Evolutionary conservation across 2,113 vertebrate species (phyloP).

Genomic region (Nerophis ophidion): DNA sequence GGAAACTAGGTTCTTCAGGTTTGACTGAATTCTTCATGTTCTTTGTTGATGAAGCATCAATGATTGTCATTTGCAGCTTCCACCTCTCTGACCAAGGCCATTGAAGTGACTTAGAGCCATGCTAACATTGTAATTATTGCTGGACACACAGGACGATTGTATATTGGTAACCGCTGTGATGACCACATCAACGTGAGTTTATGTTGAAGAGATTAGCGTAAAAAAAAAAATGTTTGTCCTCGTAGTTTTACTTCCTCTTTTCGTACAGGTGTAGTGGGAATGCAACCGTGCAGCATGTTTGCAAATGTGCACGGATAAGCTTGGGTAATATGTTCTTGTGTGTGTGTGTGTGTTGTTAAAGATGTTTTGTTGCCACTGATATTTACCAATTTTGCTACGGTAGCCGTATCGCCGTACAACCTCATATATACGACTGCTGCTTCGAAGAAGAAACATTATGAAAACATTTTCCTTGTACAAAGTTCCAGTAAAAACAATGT

Average conservation of each 20-base stretch:
- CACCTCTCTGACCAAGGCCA: constrained; percentile 57
- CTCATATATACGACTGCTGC: constrained; percentile 74
- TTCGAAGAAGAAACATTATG: constrained; percentile 58
- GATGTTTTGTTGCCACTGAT: constrained; percentile 69
- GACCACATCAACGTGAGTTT: constrained; percentile 40
- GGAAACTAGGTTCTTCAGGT: constrained; percentile 83
- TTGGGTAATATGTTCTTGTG: constrained; percentile 82
- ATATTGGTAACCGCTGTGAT: constrained; percentile 41
- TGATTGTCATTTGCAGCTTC: constrained; percentile 88
- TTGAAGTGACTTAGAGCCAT: constrained; percentile 69
- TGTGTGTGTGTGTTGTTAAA: constrained; percentile 80
- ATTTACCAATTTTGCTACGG: constrained; percentile 83
- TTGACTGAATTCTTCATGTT: constrained; percentile 75
- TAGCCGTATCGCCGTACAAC: constrained; percentile 72
- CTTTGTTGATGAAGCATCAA: constrained; percentile 58
- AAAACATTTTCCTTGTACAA: constrained; percentile 38
- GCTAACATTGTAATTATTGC: constrained; percentile 37
- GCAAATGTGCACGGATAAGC: constrained; percentile 87
- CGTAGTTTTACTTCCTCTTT: constrained; percentile 45
- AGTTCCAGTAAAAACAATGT: constrained; percentile 25
- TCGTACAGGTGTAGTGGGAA: constrained; percentile 80
- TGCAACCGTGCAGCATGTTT: constrained; percentile 90
- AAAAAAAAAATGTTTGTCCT: constrained; percentile 50
- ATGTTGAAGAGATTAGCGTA: constrained; percentile 51
- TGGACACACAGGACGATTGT: constrained; percentile 51